Evolutionary conservation across 2,888 invertebrate species (phyloP).

Genomic region (Noctua fimbriata): DNA sequence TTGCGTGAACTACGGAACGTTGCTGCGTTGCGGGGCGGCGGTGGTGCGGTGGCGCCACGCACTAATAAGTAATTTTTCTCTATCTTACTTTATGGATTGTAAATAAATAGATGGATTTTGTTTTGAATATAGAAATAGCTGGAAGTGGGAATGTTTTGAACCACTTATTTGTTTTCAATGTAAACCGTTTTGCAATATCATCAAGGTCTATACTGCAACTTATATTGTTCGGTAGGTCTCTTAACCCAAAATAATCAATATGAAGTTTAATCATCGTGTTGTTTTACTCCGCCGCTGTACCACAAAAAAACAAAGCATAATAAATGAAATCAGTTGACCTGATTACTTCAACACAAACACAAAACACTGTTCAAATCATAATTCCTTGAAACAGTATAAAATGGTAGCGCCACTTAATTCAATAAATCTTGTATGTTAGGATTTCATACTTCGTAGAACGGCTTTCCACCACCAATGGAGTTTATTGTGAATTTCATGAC

Average conservation of each 20-base stretch:
- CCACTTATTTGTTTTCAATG: slow-evolving; percentile 21
- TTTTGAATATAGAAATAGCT: slow-evolving; percentile 22
- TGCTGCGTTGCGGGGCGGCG: slow-evolving; percentile 40
- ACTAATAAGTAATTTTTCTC: slow-evolving; percentile 37
- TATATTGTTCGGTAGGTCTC: not conserved
- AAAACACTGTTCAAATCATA: slow-evolving; percentile 13
- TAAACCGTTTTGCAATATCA: slow-evolving; percentile 1
- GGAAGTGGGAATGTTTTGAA: slow-evolving; percentile 9
- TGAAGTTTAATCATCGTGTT: not conserved
- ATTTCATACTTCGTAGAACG: slow-evolving; percentile 57
- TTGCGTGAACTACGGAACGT: slow-evolving; percentile 24
- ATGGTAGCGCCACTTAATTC: slow-evolving; percentile 36
- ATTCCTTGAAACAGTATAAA: slow-evolving; percentile 50
- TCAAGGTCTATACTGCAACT: not conserved
- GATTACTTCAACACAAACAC: slow-evolving; percentile 4
- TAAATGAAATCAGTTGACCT: slow-evolving; percentile 20
- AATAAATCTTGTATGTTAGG: slow-evolving; percentile 54
- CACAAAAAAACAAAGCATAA: slow-evolving; percentile 1
- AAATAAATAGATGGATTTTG: slow-evolving; percentile 44
- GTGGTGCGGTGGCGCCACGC: slow-evolving; percentile 47
- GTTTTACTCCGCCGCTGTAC: not conserved
- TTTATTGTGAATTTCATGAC: slow-evolving; percentile 61
- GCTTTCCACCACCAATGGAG: slow-evolving; percentile 56
- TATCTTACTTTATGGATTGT: slow-evolving; percentile 24
- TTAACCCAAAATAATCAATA: slow-evolving; percentile 10